A percentile compares a stretch with the other conserved stretches of the same genome.
Evolutionary conservation across 1,140 invertebrate species (phyloP).

Genomic region (Drosophila saltans): DNA sequence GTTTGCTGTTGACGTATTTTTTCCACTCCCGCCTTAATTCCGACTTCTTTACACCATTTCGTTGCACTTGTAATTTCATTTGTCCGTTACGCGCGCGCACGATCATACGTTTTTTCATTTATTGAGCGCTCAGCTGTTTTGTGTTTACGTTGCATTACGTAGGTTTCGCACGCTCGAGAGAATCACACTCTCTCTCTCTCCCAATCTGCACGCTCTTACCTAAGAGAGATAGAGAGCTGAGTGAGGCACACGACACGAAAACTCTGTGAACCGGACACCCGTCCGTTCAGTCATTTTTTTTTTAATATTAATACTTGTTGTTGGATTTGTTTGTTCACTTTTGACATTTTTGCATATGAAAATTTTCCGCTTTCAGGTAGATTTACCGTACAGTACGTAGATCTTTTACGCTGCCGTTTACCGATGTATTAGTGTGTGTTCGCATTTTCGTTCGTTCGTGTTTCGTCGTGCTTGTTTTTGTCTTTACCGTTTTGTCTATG

Average conservation of each 20-base stretch:
- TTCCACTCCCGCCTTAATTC: conserved; percentile 34
- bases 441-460: conserved; percentile 41
- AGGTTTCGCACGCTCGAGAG: conserved; percentile 28
- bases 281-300: conserved; percentile 42
- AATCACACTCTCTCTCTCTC: conserved; percentile 28
- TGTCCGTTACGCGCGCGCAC: conserved; percentile 40
- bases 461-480: conserved; percentile 50
- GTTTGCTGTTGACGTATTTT: conserved; percentile 14
- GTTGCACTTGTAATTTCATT: conserved; percentile 45
- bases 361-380: conserved; percentile 81
- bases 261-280: conserved; percentile 14
- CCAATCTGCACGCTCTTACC: conserved; percentile 15
- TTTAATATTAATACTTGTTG: conserved; percentile 39
- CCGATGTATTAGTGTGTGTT: conserved; percentile 41
- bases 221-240: conserved; percentile 28
- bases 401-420: conserved; percentile 42
- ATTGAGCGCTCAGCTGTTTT: conserved; percentile 64
- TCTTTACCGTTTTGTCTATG: conserved; percentile 45
- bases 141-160: conserved; percentile 71
- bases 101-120: conserved; percentile 64
- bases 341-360: conserved; percentile 80
- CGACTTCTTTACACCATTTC: conserved; percentile 36
- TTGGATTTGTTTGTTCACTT: conserved; percentile 69
- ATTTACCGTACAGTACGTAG: conserved; percentile 60
- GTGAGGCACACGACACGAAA: conserved; percentile 24